Base-by-base conservation (phyloP, 1,140 invertebrate species). In the Babylonia areolata region DNA sequence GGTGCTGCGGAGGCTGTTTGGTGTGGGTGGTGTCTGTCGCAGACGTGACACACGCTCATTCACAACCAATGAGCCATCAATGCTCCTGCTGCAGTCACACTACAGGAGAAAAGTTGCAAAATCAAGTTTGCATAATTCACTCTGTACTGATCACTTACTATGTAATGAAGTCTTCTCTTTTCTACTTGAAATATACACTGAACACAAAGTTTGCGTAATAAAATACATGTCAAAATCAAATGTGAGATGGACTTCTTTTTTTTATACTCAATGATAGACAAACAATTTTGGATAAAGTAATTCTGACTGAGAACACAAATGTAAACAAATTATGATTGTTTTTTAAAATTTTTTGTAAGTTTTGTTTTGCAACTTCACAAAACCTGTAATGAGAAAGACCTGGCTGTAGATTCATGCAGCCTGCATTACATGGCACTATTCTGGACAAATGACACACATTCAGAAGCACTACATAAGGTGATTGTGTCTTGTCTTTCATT, bases 41-140 rank as follows among this genome's bases (percentile, higher is more conserved):
- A 77, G 75, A 77, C 9, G 35, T 40, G 75, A 77, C 75, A 77
- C 75, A 77, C 75, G 35, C 75, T 77, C 75, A 77, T 37, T 77
- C 75, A 77, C 37, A 37, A 77, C 75, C 75, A 77, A 77, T 40
- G 75, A 37, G 75, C 75, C 75, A 77, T 37, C 75, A 42, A 77
- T 37, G 39, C 75, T 17, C 15, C 58, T 40, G 75, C 37, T 73
- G 75, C 75, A 39, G 75, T 77, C 75, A 40, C 20, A 37, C 75
- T 77, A 77, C 23, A 28, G 75, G 75, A 77, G 75, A 77, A 77
- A 77, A 77, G 75, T 77, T 35, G 28, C 37, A 77, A 77, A 17
- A 37, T 77, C 75, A 77, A 78, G 75, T n/a, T 64, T 64, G 20
- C 58, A 64, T 64, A 64, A n/a, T 64, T 64, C 58, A 64, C 28